phyloP scores from a whole-genome alignment of 2,888 invertebrate species.

The Drosophila rellima region DNA sequence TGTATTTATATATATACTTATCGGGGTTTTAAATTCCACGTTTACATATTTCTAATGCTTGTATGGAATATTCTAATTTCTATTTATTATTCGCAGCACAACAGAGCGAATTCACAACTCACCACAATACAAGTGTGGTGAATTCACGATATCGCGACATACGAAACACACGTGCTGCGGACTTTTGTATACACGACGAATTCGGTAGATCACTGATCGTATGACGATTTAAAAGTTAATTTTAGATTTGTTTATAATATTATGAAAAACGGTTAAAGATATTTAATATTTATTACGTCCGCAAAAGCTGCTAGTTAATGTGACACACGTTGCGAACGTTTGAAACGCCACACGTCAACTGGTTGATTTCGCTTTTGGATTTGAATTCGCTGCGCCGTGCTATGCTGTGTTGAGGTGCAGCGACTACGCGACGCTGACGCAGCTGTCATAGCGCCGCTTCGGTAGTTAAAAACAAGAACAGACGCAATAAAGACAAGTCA shows the following conservation, averaged over 20 bases:
- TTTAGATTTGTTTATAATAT: not conserved
- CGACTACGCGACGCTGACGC: conserved; percentile 26
- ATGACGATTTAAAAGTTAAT: not conserved
- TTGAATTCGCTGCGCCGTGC: conserved; percentile 43
- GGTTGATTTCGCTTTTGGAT: conserved; percentile 37
- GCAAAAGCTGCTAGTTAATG: not conserved
- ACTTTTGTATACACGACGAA: not conserved
- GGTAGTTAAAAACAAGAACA: conserved; percentile 51
- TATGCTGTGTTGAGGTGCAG: conserved; percentile 19
- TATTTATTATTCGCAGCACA: conserved; percentile 33
- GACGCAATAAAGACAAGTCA: conserved; percentile 7
- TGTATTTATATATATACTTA: conserved; percentile 9
- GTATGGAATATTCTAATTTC: conserved; percentile 38
- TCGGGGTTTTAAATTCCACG: conserved; percentile 47
- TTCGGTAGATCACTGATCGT: not conserved
- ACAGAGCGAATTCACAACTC: conserved; percentile 32
- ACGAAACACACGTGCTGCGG: conserved; percentile 37
- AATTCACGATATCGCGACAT: conserved; percentile 18
- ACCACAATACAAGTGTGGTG: conserved; percentile 55
- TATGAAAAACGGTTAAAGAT: not conserved
- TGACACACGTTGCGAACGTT: conserved; percentile 54
- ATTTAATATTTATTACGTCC: not conserved
- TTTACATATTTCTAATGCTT: conserved; percentile 27
- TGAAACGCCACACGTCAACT: conserved; percentile 73
- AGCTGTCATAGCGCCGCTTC: conserved; percentile 26